A percentile compares a stretch with the other conserved stretches of the same genome.
phyloP scores from a whole-genome alignment of 1,140 invertebrate genomes.

The silkworm (Bombyx mori) region ASM3026992v2 NC_085119.1:13280001-13280500 shows the following conservation, averaged over 20 bases:
- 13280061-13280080: constrained; percentile 56
- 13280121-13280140: constrained; percentile 15
- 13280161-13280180: constrained; percentile 9
- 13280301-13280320: no score
- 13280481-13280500: no score
- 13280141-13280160: constrained; percentile 5
- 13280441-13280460: no score
- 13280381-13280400: neutral
- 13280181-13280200: constrained; percentile 1
- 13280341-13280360: no score
- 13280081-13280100: constrained; percentile 31
- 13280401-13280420: neutral
- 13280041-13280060: constrained; percentile 28
- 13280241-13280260: constrained; percentile 4
- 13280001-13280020: constrained; percentile 11
- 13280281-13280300: neutral
- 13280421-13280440: no score
- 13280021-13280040: constrained; percentile 27
- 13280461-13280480: no score
- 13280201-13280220: neutral
- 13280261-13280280: constrained; percentile 4
- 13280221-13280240: neutral
- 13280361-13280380: no score
- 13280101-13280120: constrained; percentile 12
- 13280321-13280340: no score